A percentile compares a stretch with the other conserved stretches of the same genome.
Conservation (phyloP, 2,888 invertebrate genomes). For the Eupithecia inturbata region DNA sequence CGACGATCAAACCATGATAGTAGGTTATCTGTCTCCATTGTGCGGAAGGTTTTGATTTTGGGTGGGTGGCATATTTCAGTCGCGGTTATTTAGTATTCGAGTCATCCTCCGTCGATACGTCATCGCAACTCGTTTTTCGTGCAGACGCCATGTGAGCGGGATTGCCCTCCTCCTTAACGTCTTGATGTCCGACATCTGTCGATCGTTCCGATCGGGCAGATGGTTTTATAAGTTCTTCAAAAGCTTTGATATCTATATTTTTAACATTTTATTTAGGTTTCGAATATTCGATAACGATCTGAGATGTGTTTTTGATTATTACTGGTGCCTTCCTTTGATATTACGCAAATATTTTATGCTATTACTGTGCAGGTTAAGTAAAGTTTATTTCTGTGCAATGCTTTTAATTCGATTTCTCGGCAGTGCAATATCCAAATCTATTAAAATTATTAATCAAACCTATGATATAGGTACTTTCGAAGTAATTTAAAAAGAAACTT, state of each 20-base stretch:
- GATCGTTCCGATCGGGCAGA: conserved; percentile 62
- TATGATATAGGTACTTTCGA: not conserved
- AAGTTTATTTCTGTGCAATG: not conserved
- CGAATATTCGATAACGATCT: conserved; percentile 9
- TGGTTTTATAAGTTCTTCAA: conserved; percentile 72
- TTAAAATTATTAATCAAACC: not conserved
- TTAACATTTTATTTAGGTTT: conserved; percentile 52
- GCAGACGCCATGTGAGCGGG: conserved; percentile 65
- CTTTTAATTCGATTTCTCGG: not conserved
- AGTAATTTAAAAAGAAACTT: not conserved
- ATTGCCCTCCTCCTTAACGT: conserved; percentile 77
- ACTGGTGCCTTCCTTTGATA: not conserved
- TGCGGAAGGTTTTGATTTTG: not conserved
- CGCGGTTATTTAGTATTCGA: conserved; percentile 26
- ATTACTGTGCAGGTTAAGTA: not conserved
- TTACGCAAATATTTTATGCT: not conserved
- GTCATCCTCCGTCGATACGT: conserved; percentile 41
- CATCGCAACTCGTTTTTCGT: conserved; percentile 63
- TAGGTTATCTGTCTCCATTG: conserved; percentile 8
- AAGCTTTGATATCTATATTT: conserved; percentile 60
- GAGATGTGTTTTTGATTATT: not conserved
- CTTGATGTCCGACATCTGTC: conserved; percentile 79
- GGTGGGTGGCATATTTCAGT: conserved; percentile 25
- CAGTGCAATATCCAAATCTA: not conserved
- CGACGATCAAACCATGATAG: conserved; percentile 1